Evolutionary conservation across 2,113 vertebrate species (phyloP).

Genomic region (Anas platyrhynchos): DNA sequence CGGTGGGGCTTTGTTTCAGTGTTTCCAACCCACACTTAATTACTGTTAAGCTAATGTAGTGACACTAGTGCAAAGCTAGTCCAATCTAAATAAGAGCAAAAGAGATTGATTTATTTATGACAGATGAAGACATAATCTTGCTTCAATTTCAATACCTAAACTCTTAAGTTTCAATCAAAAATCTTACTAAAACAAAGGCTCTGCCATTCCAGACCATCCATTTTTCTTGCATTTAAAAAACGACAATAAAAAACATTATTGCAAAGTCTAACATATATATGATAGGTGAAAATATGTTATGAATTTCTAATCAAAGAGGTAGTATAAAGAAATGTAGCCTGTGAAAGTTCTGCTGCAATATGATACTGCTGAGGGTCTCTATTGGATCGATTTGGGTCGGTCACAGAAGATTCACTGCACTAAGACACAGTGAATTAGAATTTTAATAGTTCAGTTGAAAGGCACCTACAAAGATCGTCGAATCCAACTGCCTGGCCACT

Average conservation of each 20-base stretch:
- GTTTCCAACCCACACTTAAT: background rate
- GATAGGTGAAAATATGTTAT: background rate
- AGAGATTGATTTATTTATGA: background rate
- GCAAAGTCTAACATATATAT: background rate
- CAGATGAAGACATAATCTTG: background rate
- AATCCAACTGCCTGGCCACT: no score
- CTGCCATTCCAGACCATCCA: background rate
- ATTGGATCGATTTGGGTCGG: background rate
- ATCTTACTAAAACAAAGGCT: background rate
- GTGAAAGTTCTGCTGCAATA: background rate
- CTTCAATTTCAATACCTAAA: background rate
- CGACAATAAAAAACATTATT: background rate
- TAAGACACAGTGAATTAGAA: background rate
- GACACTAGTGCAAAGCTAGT: background rate
- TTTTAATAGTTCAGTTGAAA: no score
- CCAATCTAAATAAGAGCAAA: background rate
- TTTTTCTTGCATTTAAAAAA: background rate
- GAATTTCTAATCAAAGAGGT: background rate
- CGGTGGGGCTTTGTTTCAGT: background rate
- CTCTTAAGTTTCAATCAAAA: background rate
- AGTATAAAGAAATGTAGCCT: background rate
- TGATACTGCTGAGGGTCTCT: background rate
- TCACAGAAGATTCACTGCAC: background rate
- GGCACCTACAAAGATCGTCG: no score
- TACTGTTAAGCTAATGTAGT: background rate